Base-by-base conservation (phyloP, 2,888 invertebrate species). In the Boloria selene region DNA sequence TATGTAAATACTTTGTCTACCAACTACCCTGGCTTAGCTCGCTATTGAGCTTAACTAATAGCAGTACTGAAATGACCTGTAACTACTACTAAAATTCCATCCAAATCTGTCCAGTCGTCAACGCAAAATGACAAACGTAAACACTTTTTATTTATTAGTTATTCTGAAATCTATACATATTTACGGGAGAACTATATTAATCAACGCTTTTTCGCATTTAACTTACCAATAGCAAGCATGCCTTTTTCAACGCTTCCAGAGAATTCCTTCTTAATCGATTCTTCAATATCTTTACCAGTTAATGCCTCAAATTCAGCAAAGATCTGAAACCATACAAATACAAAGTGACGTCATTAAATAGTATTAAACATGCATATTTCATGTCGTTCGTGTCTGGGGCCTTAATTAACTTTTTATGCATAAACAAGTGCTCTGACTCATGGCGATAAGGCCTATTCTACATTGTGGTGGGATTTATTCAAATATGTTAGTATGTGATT, bases 161-260 rank as follows among this genome's bases (percentile, higher is more conserved):
- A 2, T 31, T 6, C 0, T 31, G 1, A 31, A 31, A 6, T 6
- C 31, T 31, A 6, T 10, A 10, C 7, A 1, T 31, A 31, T 31
- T 31, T 7, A 31, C 1, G 1, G 10, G 10, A 10, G 1, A 31
- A 13, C 14, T 18, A 6, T 2, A 7, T 17, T 6, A 3, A 55
- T 31, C 22, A 47, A 13, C 13, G 10, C 16, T 45, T 4, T 13
- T 4, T 18, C 13, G 22, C 26, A n/a, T 18, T 13, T 16, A 26
- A 86, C 93, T 92, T 88, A 97, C 97, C 97, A 77, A 98, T 96
- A 79, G 97, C 97, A 69, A 97, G 93, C 83, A 98, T 94, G 75
- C 97, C 98, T 83, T 96, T 96, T 84, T 97, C 95, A 64, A 97
- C 93, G 79, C 95, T 95, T 73, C 98, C 98, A 71, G 97, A 97